Conservation (phyloP, 1,140 invertebrate species). For the Hirudo medicinalis region DNA sequence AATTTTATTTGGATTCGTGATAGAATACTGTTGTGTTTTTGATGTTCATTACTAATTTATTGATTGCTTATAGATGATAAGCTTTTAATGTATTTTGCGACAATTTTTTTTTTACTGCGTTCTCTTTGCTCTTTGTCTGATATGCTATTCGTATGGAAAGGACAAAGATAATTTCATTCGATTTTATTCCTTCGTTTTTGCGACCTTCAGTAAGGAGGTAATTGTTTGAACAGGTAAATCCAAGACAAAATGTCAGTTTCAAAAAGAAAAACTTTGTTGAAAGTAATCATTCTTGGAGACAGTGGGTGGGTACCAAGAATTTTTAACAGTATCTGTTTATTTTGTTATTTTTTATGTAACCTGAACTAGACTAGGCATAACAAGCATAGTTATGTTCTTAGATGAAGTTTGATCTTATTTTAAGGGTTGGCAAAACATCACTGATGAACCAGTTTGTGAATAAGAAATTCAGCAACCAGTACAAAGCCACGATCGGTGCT, state of each 20-base stretch:
- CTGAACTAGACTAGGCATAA: background rate
- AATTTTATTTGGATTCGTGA: no score
- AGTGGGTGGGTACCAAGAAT: constrained; percentile 53
- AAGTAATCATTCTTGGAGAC: constrained; percentile 95
- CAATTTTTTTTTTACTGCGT: no score
- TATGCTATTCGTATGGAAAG: background rate
- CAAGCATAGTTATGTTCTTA: background rate
- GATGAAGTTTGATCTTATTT: constrained; percentile 24
- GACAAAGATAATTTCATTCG: background rate
- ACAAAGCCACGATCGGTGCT: constrained; percentile 99
- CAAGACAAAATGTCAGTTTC: constrained; percentile 31
- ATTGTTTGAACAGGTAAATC: background rate
- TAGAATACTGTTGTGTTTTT: no score
- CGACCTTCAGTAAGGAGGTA: background rate
- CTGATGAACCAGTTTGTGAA: constrained; percentile 99
- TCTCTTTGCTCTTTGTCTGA: no score
- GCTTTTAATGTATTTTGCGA: no score
- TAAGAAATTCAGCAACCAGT: constrained; percentile 99
- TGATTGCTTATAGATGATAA: no score
- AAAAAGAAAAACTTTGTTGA: constrained; percentile 84
- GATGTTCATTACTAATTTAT: no score
- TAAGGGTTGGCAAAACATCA: constrained; percentile 90
- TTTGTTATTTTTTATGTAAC: background rate
- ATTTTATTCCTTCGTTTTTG: background rate
- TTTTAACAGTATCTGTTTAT: background rate